These are phyloP conservation scores for Tetramorium alpestre DNA, from an alignment of 1,140 invertebrate species.

Conservation along the genomic window DNA sequence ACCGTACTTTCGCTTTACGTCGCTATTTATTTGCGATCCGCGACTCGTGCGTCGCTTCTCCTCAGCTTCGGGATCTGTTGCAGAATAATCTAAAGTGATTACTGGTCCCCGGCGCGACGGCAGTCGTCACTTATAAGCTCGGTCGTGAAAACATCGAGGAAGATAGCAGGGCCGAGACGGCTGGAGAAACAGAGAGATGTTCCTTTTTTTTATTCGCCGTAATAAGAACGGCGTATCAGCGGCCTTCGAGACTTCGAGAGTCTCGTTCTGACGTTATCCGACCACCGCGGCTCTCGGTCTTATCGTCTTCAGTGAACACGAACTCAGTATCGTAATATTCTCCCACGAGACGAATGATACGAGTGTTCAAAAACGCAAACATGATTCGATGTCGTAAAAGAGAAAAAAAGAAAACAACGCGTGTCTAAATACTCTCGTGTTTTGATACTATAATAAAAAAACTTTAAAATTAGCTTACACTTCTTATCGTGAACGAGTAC, in stretches of 20 bases:
- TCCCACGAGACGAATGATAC: neutral
- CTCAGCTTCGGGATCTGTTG: neutral
- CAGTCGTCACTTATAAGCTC: conserved; percentile 59
- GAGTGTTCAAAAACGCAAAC: neutral
- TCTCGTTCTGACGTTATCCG: conserved; percentile 42
- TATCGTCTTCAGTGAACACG: conserved; percentile 33
- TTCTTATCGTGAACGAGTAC: neutral
- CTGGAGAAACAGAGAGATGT: neutral
- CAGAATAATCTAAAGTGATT: neutral
- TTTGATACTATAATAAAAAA: neutral
- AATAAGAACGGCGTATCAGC: conserved; percentile 59
- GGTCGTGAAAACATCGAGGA: neutral
- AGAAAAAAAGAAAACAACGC: neutral
- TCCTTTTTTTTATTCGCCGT: conserved; percentile 9
- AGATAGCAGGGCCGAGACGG: neutral
- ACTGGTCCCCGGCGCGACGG: conserved; percentile 36
- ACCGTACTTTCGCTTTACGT: neutral
- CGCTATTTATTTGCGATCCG: neutral
- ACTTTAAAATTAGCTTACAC: neutral
- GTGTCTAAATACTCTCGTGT: neutral
- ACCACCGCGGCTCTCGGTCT: conserved; percentile 58
- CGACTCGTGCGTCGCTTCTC: neutral
- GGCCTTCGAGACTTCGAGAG: conserved; percentile 61
- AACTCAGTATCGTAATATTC: neutral
- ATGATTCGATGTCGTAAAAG: neutral